phyloP scores from a whole-genome alignment of 2,797 vertebrate genomes.

The Pantherophis alleghaniensis region DNA sequence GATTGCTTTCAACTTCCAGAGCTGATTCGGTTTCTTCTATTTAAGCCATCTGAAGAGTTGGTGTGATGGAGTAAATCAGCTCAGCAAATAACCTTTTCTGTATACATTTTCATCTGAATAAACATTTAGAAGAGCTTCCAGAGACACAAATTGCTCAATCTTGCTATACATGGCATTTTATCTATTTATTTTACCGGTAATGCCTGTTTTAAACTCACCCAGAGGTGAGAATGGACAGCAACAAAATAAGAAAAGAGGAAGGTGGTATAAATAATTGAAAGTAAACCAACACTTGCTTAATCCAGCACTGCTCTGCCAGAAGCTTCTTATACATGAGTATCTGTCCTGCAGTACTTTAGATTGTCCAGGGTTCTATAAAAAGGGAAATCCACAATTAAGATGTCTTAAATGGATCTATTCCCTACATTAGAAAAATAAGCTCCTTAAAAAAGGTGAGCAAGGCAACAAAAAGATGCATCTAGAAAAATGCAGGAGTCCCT shows the following conservation, averaged over 20 bases:
- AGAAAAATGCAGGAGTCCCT: not conserved
- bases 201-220: not conserved
- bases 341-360: not conserved
- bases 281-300: not conserved
- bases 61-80: constrained; percentile 2
- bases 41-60: not conserved
- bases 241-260: not conserved
- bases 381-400: not conserved
- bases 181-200: not conserved
- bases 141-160: not conserved
- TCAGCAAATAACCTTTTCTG: constrained; percentile 8
- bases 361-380: not conserved
- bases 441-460: not conserved
- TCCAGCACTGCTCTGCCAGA: not conserved
- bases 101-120: not conserved
- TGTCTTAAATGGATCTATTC: not conserved
- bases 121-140: not conserved
- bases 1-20: not conserved
- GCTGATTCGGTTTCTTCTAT: constrained; percentile 11
- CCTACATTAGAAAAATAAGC: not conserved
- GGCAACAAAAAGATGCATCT: not conserved
- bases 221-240: not conserved
- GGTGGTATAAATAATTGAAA: not conserved
- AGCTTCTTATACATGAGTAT: not conserved
- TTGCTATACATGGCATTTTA: not conserved